Evolutionary conservation across 2,888 invertebrate species (phyloP), one percentile per base, ranked within the genome.

Genomic region (Xanthorhoe spadicearia): DNA sequence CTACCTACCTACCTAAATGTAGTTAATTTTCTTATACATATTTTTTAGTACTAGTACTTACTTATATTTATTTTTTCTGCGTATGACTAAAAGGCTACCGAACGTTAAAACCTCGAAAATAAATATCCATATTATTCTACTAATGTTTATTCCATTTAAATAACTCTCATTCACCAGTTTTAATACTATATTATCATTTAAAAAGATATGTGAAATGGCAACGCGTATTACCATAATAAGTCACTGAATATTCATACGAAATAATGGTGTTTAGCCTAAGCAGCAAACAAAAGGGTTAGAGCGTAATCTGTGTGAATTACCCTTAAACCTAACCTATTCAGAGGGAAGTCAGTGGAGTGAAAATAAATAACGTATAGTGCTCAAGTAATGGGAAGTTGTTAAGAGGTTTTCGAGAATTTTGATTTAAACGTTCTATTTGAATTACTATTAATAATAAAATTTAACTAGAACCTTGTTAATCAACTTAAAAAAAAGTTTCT

Each of bases 241-340:
- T 60, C 56, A 61, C 63, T 72, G 73, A 74, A 72, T 74, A 73
- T 73, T 71, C 73, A 73, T 70, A 61, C 51, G 18, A 60, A 71
- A 70, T 70, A 64, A 63, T 57, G 65, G 59, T 66, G 59, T 69
- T 65, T 70, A 66, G 64, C 66, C 48, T 61, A 72, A 53, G 61
- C 53, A 58, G 35, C 61, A 68, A 55, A 60, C 62, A 51, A 72
- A 72, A 67, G 73, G 68, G 64, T 69, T 55, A 69, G 59, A 53
- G 50, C 68, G 73, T 73, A 76, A 77, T 75, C 72, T 66, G 60
- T 69, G 70, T 48, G 72, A 77, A 77, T 71, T 72, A 69, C 73
- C 63, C 67, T 17, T 48, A 17, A 48, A 48, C 48, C 48, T 17
- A 48, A 48, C 48, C 48, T 17, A 17, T 48, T 48, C 48, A 17